A percentile compares a stretch with the other conserved stretches of the same genome.
Evolutionary conservation across 2,113 vertebrate species (phyloP).

Genomic region (Sminthopsis crassicaudata): DNA sequence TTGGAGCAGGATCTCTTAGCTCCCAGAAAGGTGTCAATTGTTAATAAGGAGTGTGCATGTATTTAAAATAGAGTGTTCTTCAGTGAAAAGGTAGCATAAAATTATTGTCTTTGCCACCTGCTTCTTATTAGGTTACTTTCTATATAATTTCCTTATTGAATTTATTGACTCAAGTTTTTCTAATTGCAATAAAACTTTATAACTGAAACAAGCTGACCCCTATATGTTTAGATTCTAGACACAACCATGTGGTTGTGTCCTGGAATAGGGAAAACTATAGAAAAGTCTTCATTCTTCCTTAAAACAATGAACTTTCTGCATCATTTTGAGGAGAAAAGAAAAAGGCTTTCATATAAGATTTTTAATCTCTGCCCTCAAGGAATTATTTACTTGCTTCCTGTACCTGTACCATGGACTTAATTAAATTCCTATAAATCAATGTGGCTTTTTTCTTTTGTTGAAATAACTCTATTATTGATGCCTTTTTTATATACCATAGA

Average conservation of each 20-base stretch:
- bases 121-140: not conserved
- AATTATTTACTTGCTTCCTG: not conserved
- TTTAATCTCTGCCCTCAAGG: not conserved
- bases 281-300: not conserved
- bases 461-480: not conserved
- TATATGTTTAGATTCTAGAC: not conserved
- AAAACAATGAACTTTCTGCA: not conserved
- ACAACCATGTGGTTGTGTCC: not conserved
- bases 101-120: not conserved
- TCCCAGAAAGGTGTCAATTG: not conserved
- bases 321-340: not conserved
- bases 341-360: not conserved
- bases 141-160: not conserved
- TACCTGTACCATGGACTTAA: not conserved
- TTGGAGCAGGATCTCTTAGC: not conserved
- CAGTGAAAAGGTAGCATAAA: not conserved
- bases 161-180: not conserved
- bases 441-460: not conserved
- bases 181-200: not conserved
- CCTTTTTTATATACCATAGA: not conserved
- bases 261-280: not conserved
- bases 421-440: not conserved
- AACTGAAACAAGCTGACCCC: not conserved
- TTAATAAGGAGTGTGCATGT: not conserved
- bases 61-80: not conserved